Conservation (phyloP, 2,113 vertebrate genomes). For the Noturus placidus region DNA sequence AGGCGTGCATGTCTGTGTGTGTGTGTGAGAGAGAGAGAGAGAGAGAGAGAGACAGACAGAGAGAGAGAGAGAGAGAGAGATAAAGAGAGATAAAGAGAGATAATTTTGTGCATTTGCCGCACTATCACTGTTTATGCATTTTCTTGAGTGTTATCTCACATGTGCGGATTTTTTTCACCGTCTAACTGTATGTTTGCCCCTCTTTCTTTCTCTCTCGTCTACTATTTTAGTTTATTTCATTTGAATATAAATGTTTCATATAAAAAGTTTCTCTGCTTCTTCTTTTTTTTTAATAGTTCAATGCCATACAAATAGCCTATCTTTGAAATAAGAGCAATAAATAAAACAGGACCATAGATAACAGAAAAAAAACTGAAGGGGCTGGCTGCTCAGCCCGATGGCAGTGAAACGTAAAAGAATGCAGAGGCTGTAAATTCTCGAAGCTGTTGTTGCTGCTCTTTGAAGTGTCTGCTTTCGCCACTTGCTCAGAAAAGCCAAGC, state of each 20-base stretch:
- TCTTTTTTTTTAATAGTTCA: not conserved
- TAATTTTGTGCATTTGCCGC: conserved; percentile 21
- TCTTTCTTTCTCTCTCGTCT: not conserved
- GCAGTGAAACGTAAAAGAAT: conserved; percentile 62
- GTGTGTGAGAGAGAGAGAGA: not conserved
- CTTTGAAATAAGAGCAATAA: conserved; percentile 38
- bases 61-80: not conserved
- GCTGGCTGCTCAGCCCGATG: conserved; percentile 42
- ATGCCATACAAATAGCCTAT: conserved; percentile 7
- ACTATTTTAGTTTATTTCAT: not conserved
- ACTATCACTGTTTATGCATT: conserved; percentile 18
- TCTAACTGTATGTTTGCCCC: not conserved
- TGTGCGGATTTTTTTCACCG: conserved; percentile 24
- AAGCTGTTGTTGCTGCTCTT: conserved; percentile 54
- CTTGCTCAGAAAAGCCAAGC: conserved; percentile 39
- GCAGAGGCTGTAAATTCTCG: conserved; percentile 60
- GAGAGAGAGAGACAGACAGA: not conserved
- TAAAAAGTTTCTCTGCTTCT: not conserved
- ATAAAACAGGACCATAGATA: conserved; percentile 44
- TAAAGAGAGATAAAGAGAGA: not conserved
- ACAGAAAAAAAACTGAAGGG: conserved; percentile 47
- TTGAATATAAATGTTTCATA: not conserved
- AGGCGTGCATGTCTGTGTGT: not conserved
- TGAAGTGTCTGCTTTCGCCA: conserved; percentile 54
- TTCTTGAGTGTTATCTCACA: conserved; percentile 17